Evolutionary conservation across 2,888 invertebrate species (phyloP), one percentile per base, ranked within the genome.

Genomic region (Oegoconia quadripuncta): DNA sequence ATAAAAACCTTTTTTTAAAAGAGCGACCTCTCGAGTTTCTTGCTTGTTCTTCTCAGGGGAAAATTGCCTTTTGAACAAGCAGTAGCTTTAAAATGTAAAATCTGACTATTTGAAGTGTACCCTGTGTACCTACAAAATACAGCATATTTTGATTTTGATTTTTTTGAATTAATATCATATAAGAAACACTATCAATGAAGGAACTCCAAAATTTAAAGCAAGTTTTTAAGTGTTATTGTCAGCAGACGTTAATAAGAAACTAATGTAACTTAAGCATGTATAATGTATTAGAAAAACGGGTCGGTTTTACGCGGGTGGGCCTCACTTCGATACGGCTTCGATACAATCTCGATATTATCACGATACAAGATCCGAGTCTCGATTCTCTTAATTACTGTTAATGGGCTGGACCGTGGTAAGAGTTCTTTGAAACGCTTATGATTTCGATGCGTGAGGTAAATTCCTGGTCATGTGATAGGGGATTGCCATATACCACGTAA

Each of bases 381-480:
- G 80, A 83, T 83, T 76, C 71, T 67, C 70, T 84, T 84, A 84
- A 84, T 84, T 83, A 81, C 83, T 69, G 76, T 81, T 83, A 81
- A 84, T 83, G 82, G 79, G 54, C 53, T 52, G 48, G 64, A 68
- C 64, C 62, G 61, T 66, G 55, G 59, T 66, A 46, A 8, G 16
- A 18, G 15, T 83, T 83, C 82, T 77, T 80, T 76, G 82, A 82
- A 84, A 82, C 83, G 83, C 77, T 83, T 82, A 81, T 84, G 84
- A 83, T 81, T 82, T 81, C 80, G 71, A 77, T 73, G 82, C 77
- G 83, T 77, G 80, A 81, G 79, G 79, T 78, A 73, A 74, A 75
- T 74, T 74, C 72, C 51, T 65, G 9, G 13, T 37, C 34, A 36
- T 39, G 36, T 39, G 33, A 22, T 32, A 32, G 15, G 33, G 33